phyloP scores from a whole-genome alignment of 2,888 invertebrate genomes.

The Dryococelus australis region DNA sequence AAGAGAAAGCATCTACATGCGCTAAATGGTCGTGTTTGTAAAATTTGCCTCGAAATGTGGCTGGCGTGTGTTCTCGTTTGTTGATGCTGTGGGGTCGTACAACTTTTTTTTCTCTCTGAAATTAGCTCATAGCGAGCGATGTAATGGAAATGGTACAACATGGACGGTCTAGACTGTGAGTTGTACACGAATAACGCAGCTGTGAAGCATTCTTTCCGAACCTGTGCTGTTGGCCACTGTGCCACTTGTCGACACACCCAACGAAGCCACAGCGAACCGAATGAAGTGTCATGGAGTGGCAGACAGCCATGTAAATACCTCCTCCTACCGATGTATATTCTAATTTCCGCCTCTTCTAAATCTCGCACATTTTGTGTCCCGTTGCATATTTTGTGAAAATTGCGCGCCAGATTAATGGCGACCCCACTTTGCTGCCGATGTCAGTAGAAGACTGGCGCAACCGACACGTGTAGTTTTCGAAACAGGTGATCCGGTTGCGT shows the following conservation, averaged over 20 bases:
- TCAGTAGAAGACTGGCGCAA: neutral
- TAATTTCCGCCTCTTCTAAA: constrained; percentile 29
- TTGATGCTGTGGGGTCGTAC: neutral
- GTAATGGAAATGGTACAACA: neutral
- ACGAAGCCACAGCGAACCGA: neutral
- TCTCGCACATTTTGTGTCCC: neutral
- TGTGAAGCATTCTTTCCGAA: neutral
- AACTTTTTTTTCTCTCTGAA: too few relatives aligned
- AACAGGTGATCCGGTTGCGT: neutral
- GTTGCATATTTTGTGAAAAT: constrained; percentile 31
- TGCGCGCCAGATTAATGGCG: constrained; percentile 32
- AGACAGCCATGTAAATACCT: constrained; percentile 9
- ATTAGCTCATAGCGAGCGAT: too few relatives aligned
- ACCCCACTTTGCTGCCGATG: neutral
- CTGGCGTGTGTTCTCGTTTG: neutral
- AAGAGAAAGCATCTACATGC: too few relatives aligned
- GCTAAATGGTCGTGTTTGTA: neutral
- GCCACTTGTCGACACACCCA: neutral
- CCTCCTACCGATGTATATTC: constrained; percentile 23
- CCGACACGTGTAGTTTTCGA: neutral
- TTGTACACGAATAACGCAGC: neutral
- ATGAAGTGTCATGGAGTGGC: neutral
- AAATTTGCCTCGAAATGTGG: neutral
- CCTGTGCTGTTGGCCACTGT: neutral
- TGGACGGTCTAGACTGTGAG: neutral